These are phyloP conservation scores for Cydia fagiglandana DNA, from an alignment of 1,140 invertebrate genomes.

Conservation along the genomic window DNA sequence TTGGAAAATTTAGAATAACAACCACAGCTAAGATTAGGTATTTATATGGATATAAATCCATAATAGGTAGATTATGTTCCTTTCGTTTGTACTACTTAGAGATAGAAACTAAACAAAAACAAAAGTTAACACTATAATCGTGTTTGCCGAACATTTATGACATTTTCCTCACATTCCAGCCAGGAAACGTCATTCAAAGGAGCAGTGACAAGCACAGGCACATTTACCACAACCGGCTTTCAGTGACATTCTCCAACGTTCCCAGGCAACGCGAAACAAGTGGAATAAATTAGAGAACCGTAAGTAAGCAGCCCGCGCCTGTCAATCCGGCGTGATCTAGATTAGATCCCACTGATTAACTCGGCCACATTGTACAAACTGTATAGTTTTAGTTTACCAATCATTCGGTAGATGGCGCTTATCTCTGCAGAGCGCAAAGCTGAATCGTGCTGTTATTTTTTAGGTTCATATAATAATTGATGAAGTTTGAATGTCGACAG, in stretches of 20 bases:
- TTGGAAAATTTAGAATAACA: too few species aligned
- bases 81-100: too few species aligned
- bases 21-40: too few species aligned
- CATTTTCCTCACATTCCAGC: not conserved
- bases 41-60: too few species aligned
- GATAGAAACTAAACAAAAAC: not conserved
- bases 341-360: conserved; percentile 50
- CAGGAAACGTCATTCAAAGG: conserved; percentile 13
- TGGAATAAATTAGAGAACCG: conserved; percentile 50
- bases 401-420: not conserved
- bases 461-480: not conserved
- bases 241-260: conserved; percentile 20
- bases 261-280: conserved; percentile 29
- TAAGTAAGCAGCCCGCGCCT: conserved; percentile 46
- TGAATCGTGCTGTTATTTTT: not conserved
- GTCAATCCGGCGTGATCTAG: conserved; percentile 49
- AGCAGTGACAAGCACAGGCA: not conserved
- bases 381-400: not conserved
- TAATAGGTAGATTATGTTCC: too few species aligned
- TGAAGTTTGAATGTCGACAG: too few species aligned
- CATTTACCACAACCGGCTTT: conserved; percentile 14
- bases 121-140: not conserved
- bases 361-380: conserved; percentile 31
- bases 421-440: not conserved
- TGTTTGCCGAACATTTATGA: not conserved